Evolutionary conservation across 2,797 vertebrate genomes (phyloP), one percentile per base, ranked within the genome.

Genomic region (Phrynocephalus guinanensis): DNA sequence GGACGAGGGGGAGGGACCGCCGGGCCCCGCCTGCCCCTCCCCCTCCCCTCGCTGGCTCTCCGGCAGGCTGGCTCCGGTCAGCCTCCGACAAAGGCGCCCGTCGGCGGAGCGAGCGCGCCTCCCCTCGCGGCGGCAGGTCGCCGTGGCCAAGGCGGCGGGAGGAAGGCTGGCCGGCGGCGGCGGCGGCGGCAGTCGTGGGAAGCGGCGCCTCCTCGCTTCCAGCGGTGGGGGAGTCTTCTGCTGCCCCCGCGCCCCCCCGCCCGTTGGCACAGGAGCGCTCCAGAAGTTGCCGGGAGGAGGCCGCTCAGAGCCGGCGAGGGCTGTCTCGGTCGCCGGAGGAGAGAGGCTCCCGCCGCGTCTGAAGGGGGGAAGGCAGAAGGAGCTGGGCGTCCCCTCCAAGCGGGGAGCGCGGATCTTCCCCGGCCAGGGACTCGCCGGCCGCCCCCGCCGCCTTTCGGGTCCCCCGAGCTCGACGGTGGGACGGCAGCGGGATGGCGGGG

Each of bases 1-100:
- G 90, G 87, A 90, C 83, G 87, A 87, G 89, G 85, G 88, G 90
- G 87, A 90, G 84, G 87, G 93, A 91, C 86, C 83, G 91, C 1
- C 82, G 87, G 86, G 1, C n/a, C 71, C 13, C 6, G 10, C 93
- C 8, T 1, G 26, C 13, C 9, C 8, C 26, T 67, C 18, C 3
- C 52, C 56, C 13, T 26, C 70, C 52, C 10, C 38, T 63, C 72
- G 38, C 38, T 22, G 26, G 63, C 38, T 7, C 68, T 5, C n/a
- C 78, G 1, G 13, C 44, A 11, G 3, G 33, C 24, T 9, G 1
- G 78, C 13, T 63, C 63, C 2, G 22, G 3, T 16, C 80, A 28
- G n/a, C 56, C 26, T 1, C 1, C 52, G 5, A 68, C 50, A 79
- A 52, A 70, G 73, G 75, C 75, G 84, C 73, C 82, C 84, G 7